Evolutionary conservation across 2,888 invertebrate genomes (phyloP).

Genomic region (Stenotaenia linearis): DNA sequence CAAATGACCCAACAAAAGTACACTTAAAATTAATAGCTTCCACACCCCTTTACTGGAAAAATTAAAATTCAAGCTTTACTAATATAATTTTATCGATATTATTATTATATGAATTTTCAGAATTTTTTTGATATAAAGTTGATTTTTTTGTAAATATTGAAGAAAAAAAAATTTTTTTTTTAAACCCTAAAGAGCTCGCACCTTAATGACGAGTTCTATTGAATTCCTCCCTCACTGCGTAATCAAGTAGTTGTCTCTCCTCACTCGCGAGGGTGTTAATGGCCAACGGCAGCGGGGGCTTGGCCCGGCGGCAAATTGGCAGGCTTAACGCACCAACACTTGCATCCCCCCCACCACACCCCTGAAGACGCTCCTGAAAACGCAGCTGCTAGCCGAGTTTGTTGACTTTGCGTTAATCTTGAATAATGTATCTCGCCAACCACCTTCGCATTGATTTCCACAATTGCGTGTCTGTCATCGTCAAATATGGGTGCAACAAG

Average conservation of each 20-base stretch:
- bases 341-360: background rate
- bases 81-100: too few species aligned
- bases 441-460: background rate
- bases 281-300: conserved; percentile 24
- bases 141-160: too few species aligned
- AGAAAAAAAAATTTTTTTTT: too few species aligned
- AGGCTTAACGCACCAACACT: conserved; percentile 21
- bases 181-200: background rate
- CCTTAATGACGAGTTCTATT: background rate
- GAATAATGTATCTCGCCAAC: conserved; percentile 29
- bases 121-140: too few species aligned
- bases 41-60: background rate
- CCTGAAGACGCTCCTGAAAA: background rate
- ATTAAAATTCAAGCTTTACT: background rate
- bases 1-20: background rate
- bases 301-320: conserved; percentile 28
- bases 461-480: background rate
- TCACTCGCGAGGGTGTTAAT: conserved; percentile 28
- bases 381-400: background rate
- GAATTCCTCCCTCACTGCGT: background rate
- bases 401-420: conserved; percentile 30
- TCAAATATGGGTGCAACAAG: background rate
- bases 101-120: too few species aligned
- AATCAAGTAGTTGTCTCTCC: conserved; percentile 30
- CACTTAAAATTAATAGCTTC: background rate